These are phyloP conservation scores for Heliothis peltigera DNA, from an alignment of 2,888 invertebrate genomes.

Conservation along the genomic window DNA sequence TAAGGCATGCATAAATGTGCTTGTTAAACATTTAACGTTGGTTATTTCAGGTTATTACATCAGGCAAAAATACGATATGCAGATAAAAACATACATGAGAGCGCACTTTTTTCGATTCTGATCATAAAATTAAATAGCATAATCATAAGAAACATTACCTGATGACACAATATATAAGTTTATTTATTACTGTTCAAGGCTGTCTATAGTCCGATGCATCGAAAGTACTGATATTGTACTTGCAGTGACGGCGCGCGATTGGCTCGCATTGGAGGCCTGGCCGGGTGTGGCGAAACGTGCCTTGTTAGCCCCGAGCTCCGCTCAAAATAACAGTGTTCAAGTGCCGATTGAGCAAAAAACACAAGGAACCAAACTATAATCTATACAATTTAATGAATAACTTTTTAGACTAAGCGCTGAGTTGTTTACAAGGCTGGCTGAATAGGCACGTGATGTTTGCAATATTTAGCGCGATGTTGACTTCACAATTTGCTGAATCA, in stretches of 20 bases:
- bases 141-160: conserved; percentile 64
- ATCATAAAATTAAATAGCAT: conserved; percentile 19
- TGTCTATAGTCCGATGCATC: conserved; percentile 80
- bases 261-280: conserved; percentile 83
- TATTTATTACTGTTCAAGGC: conserved; percentile 78
- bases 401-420: conserved; percentile 7
- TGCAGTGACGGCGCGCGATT: conserved; percentile 80
- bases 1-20: conserved; percentile 1
- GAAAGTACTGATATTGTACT: conserved; percentile 82
- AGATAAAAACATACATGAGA: conserved; percentile 16
- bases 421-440: not conserved
- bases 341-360: conserved; percentile 55
- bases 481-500: conserved; percentile 52
- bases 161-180: conserved; percentile 78
- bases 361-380: conserved; percentile 31
- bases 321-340: conserved; percentile 69
- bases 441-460: conserved; percentile 61
- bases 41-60: conserved; percentile 44
- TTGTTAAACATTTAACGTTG: conserved; percentile 8
- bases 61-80: conserved; percentile 22
- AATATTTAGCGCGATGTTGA: conserved; percentile 57
- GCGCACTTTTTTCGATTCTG: conserved; percentile 21
- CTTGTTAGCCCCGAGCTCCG: conserved; percentile 65
- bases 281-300: conserved; percentile 86
- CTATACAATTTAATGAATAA: conserved; percentile 12